Evolutionary conservation across 2,888 invertebrate species (phyloP).

Genomic region (Xiphydria camelus): DNA sequence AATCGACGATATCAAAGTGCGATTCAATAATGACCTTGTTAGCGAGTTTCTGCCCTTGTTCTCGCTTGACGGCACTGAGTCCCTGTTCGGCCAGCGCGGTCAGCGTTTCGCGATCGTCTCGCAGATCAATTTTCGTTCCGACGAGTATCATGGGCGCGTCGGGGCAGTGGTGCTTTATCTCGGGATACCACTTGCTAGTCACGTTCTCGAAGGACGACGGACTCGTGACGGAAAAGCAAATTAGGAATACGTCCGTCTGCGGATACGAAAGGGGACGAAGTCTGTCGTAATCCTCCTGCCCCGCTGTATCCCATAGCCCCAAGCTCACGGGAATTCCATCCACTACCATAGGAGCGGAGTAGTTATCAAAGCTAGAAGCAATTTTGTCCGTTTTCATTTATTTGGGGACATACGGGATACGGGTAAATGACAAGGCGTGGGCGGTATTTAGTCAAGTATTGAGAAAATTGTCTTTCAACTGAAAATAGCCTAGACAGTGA

Average conservation of each 20-base stretch:
- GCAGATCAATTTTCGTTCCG: constrained; percentile 98
- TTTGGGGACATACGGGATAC: too few species aligned
- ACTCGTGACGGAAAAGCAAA: constrained; percentile 99
- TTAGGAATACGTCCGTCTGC: constrained; percentile 98
- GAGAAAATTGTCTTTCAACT: too few species aligned
- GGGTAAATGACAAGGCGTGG: too few species aligned
- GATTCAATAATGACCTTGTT: constrained; percentile 67
- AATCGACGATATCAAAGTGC: too few species aligned
- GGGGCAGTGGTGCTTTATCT: constrained; percentile 99
- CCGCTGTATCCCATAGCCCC: constrained; percentile 98
- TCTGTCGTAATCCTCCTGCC: constrained; percentile 97
- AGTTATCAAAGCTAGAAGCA: constrained; percentile 89
- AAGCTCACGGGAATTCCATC: constrained; percentile 96
- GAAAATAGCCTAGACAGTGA: too few species aligned
- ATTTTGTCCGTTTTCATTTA: too few species aligned
- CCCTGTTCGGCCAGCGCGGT: constrained; percentile 91
- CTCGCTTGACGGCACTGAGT: constrained; percentile 92
- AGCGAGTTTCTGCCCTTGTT: constrained; percentile 97
- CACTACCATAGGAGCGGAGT: constrained; percentile 98
- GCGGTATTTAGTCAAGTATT: too few species aligned
- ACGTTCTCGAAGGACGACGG: constrained; percentile 99
- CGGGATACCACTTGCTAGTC: constrained; percentile 99
- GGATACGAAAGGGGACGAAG: constrained; percentile 95
- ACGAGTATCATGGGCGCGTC: constrained; percentile 98
- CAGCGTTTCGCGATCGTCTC: constrained; percentile 96